Conservation (phyloP, 1,140 invertebrate species). For the Aphis gossypii region DNA sequence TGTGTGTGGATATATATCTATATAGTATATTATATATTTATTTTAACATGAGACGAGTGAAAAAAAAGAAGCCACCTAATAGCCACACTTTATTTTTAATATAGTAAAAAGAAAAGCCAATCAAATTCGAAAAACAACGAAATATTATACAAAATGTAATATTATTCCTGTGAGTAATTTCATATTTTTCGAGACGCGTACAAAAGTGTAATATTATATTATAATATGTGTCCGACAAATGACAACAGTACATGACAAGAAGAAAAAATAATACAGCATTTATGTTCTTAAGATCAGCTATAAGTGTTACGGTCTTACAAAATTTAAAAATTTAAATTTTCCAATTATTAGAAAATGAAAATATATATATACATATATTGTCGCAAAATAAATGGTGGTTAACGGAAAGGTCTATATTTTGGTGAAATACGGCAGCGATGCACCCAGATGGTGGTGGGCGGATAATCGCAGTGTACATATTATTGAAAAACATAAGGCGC, state of each 20-base stretch:
- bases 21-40: no score
- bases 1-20: no score
- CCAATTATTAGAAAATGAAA: not conserved
- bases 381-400: not conserved
- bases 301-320: not conserved
- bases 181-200: not conserved
- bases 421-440: not conserved
- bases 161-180: not conserved
- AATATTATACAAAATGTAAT: not conserved
- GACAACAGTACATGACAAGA: no score
- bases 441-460: not conserved
- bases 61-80: no score
- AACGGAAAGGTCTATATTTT: not conserved
- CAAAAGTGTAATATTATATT: not conserved
- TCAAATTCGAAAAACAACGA: not conserved
- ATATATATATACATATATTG: not conserved
- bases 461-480: not conserved
- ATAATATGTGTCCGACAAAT: not conserved
- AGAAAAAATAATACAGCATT: no score
- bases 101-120: not conserved
- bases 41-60: no score
- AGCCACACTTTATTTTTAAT: not conserved
- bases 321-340: not conserved
- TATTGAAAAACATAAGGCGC: not conserved
- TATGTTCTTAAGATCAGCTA: no score